Base-by-base conservation (phyloP, 2,797 vertebrate genomes). In the Muraenolepis orangiensis region DNA sequence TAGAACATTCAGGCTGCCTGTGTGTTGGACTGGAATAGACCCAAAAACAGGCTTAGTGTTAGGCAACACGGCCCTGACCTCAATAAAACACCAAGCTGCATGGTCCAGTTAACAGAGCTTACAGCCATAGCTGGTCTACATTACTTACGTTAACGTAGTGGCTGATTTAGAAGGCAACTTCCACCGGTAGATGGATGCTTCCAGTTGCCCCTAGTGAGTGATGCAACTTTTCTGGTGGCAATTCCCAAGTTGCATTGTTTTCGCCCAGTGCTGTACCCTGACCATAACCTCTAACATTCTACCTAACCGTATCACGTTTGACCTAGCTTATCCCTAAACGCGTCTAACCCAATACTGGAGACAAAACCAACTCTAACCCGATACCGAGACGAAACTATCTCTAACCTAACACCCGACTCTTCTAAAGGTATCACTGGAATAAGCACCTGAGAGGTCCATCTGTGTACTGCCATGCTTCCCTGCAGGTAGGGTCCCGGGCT, bases 181-280 rank as follows among this genome's bases (percentile, higher is more conserved):
- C 76, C 75, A 80, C 29, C 51, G 32, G 73, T 85, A 30, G 69
- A 40, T n/a, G 76, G 85, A 87, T 86, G 69, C 78, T 82, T 90
- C 85, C 91, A 85, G 88, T 87, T 92, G 88, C 88, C 88, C 88
- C 78, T 76, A 79, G 81, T 84, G 77, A 83, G 57, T 76, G 64
- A 80, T 32, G 77, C 14, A 70, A 11, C 36, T 84, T 79, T 51
- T 69, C 82, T 64, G 57, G n/a, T 64, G 57, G 11, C 57, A 11
- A 64, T 64, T 64, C 57, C 57, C 57, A 26, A 26, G 57, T 26
- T 12, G 57, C 57, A 6, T 57, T 57, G 20, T n/a, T 57, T 57
- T n/a, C 51, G n/a, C 57, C 18, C 57, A 64, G 57, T 3, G 23
- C 57, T 64, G 23, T 11, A 26, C 23, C 57, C 57, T 12, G 23